A percentile compares a stretch with the other conserved stretches of the same genome.
These are phyloP conservation scores for Gobius niger DNA, from an alignment of 2,113 vertebrate species.

Conservation along the genomic window DNA sequence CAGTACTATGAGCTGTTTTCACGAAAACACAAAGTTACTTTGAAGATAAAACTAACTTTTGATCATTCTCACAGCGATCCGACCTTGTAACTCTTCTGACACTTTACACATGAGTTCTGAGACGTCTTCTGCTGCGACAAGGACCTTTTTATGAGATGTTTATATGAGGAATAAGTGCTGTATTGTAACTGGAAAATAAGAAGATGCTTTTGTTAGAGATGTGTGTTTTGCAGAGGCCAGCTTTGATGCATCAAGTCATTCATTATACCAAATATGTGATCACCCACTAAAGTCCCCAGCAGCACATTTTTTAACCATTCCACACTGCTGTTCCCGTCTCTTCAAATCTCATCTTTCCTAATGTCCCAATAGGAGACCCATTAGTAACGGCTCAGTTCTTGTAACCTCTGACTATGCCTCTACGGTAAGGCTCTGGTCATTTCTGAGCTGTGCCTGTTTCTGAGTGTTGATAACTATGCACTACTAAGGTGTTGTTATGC, in stretches of 20 bases:
- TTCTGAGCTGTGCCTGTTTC: constrained; percentile 48
- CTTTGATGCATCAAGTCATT: not conserved
- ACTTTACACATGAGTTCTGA: constrained; percentile 9
- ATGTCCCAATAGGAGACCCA: constrained; percentile 8
- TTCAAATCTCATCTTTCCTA: constrained; percentile 10
- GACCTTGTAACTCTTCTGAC: constrained; percentile 1
- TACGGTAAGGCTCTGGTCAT: constrained; percentile 33
- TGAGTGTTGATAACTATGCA: constrained; percentile 55
- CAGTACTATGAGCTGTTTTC: not conserved
- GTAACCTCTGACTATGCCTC: constrained; percentile 21
- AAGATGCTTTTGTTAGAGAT: constrained; percentile 7
- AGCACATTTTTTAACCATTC: not conserved
- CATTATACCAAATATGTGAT: constrained; percentile 2
- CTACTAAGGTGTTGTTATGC: constrained; percentile 59
- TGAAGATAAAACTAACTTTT: constrained; percentile 13
- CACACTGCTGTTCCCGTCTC: constrained; percentile 2
- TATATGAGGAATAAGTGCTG: constrained; percentile 21
- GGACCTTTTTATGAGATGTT: constrained; percentile 18
- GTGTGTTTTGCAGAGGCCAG: constrained; percentile 5
- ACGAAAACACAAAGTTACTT: not conserved
- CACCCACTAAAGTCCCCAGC: not conserved
- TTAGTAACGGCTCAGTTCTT: constrained; percentile 8
- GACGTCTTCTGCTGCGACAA: constrained; percentile 12
- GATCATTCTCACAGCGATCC: constrained; percentile 25
- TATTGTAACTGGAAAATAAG: constrained; percentile 5